These are phyloP conservation scores for Tiaroga cobitis DNA, from an alignment of 2,797 vertebrate genomes.

Conservation along the genomic window DNA sequence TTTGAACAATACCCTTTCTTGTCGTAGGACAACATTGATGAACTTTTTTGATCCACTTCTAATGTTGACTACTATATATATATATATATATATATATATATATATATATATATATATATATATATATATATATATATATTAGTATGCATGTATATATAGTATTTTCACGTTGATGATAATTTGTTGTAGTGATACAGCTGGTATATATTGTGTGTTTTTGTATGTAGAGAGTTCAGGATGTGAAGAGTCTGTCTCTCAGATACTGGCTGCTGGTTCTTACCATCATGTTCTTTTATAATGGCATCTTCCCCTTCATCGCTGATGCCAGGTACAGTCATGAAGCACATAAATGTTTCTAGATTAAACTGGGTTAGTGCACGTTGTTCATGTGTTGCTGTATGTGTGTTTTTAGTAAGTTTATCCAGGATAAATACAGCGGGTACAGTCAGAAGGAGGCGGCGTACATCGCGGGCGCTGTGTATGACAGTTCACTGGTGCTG, in stretches of 20 bases:
- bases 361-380: not conserved
- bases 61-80: no score
- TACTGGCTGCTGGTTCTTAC: conserved; percentile 86
- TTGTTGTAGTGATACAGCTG: not conserved
- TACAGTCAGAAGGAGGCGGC: conserved; percentile 83
- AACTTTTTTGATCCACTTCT: no score
- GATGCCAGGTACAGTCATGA: conserved; percentile 77
- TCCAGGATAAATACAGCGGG: conserved; percentile 84
- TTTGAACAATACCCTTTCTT: no score
- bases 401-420: conserved; percentile 81
- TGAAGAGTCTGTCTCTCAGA: conserved; percentile 73
- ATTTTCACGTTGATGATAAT: no score
- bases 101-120: no score
- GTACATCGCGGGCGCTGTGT: conserved; percentile 81
- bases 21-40: no score
- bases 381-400: not conserved
- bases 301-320: conserved; percentile 84
- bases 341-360: not conserved
- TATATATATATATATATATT: no score
- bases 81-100: no score
- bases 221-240: conserved; percentile 79
- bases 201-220: conserved; percentile 33
- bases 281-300: conserved; percentile 87
- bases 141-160: no score
- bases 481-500: conserved; percentile 83